A percentile compares a stretch with the other conserved stretches of the same genome.
These are phyloP conservation scores for Panurus biarmicus DNA, from an alignment of 2,113 vertebrate species.

Conservation along the genomic window DNA sequence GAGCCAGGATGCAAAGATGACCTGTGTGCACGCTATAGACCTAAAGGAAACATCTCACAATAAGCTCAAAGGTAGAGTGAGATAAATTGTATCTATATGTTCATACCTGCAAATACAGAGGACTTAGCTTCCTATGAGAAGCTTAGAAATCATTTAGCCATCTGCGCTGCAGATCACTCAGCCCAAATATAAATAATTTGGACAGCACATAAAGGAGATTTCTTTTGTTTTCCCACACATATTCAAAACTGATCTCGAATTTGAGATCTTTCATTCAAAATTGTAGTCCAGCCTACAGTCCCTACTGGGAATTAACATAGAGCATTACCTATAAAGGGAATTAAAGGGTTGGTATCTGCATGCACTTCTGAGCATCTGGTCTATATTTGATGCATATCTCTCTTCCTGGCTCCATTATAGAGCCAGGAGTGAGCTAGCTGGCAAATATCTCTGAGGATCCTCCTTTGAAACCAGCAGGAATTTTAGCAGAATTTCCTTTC, in stretches of 20 bases:
- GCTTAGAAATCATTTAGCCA: neutral
- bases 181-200: conserved; percentile 19
- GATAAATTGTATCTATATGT: neutral
- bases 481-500: neutral
- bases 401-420: neutral
- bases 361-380: conserved; percentile 7
- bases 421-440: neutral
- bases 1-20: neutral
- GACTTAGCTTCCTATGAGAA: neutral
- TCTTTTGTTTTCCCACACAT: neutral
- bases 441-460: neutral
- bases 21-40: neutral
- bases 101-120: neutral
- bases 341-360: conserved; percentile 8
- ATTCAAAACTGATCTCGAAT: conserved; percentile 16
- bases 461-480: conserved; percentile 24
- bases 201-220: neutral
- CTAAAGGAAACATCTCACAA: neutral
- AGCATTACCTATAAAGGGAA: conserved; percentile 13
- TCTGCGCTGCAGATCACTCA: conserved; percentile 14
- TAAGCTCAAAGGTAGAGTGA: neutral
- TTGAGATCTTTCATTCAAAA: conserved; percentile 23
- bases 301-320: neutral
- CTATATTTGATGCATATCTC: conserved; percentile 22
- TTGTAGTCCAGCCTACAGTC: neutral